Percentiles rank a stretch among this genome's conserved stretches.
phyloP scores from a whole-genome alignment of 2,888 invertebrate genomes.

The Amphipyra berbera region DNA sequence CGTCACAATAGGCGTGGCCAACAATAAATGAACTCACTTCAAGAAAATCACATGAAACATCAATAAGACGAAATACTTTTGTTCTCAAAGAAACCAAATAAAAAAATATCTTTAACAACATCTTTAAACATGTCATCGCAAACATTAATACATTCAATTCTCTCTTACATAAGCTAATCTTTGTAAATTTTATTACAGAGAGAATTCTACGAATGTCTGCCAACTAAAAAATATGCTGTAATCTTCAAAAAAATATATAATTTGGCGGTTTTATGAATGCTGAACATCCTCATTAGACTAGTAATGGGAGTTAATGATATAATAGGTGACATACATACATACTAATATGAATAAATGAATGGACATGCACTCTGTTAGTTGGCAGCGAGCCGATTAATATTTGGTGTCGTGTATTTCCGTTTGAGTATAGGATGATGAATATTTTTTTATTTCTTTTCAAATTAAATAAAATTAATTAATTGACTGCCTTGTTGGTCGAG shows the following conservation, averaged over 20 bases:
- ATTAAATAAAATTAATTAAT: no score
- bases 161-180: constrained; percentile 34
- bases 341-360: constrained; percentile 61
- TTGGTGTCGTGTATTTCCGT: constrained; percentile 18
- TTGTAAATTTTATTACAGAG: constrained; percentile 11
- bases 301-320: constrained; percentile 39
- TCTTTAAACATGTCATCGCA: constrained; percentile 28
- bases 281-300: constrained; percentile 38
- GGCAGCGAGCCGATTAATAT: constrained; percentile 66
- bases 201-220: constrained; percentile 25
- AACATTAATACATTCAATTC: constrained; percentile 14
- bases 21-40: not conserved
- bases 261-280: constrained; percentile 31
- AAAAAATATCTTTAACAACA: not conserved
- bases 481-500: no score
- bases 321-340: constrained; percentile 43
- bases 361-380: constrained; percentile 56
- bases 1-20: no score
- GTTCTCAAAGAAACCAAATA: not conserved
- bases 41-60: constrained; percentile 8
- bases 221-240: constrained; percentile 28
- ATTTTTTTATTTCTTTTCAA: not conserved
- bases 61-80: constrained; percentile 17
- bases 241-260: constrained; percentile 21
- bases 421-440: constrained; percentile 14